Conservation (phyloP, 2,888 invertebrate species). For the Nycteola revayana region DNA sequence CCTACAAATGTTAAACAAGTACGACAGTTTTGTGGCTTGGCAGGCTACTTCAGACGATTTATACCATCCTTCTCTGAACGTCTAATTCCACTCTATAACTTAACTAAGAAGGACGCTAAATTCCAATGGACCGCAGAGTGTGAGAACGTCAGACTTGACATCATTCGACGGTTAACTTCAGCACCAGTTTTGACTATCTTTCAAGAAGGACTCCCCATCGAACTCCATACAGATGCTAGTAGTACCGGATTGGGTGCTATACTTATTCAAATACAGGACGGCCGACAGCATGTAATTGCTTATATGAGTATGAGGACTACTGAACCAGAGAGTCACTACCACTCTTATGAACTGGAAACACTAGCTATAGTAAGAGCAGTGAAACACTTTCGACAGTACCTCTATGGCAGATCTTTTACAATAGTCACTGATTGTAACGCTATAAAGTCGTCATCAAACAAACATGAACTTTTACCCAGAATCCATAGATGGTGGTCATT, state of each 20-base stretch:
- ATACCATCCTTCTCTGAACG: conserved; percentile 1
- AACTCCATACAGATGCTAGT: conserved; percentile 2
- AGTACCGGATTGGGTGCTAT: background rate
- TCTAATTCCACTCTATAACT: conserved; percentile 2
- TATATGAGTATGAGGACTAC: background rate
- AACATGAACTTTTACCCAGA: conserved; percentile 2
- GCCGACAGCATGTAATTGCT: background rate
- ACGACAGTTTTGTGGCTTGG: conserved; percentile 3
- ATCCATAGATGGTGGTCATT: conserved; percentile 6
- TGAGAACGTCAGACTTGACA: too few species aligned
- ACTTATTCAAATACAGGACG: background rate
- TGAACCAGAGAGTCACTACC: too few species aligned
- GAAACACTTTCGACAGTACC: background rate
- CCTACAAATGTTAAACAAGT: conserved; percentile 5
- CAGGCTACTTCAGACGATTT: conserved; percentile 5
- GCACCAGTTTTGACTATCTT: conserved; percentile 3
- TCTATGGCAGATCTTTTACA: conserved; percentile 1
- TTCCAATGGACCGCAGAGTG: conserved; percentile 3
- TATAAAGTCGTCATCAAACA: background rate
- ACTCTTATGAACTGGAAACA: conserved; percentile 3
- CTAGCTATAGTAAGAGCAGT: background rate
- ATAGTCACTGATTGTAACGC: conserved; percentile 5
- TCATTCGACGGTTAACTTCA: background rate
- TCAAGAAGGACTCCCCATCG: background rate
- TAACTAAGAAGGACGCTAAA: background rate